Conservation (phyloP, 1,140 invertebrate species). For the Metopolophium dirhodum region DNA sequence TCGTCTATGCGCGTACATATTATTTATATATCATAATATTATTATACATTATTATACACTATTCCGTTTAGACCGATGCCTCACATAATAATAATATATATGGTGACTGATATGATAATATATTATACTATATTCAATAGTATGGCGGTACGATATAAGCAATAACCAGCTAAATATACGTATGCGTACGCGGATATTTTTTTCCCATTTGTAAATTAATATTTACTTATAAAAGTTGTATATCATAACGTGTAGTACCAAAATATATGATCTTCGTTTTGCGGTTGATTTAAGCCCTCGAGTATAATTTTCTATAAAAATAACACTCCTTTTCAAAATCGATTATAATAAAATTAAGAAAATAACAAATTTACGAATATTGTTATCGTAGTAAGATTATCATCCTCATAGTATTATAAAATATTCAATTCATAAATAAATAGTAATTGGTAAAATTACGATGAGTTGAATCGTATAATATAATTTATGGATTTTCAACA, state of each 20-base stretch:
- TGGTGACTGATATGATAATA: background rate
- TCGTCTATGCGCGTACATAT: background rate
- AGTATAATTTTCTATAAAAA: background rate
- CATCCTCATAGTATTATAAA: no score
- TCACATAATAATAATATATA: background rate
- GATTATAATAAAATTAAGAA: background rate
- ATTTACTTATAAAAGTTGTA: no score
- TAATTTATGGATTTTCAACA: background rate
- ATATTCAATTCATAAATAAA: no score
- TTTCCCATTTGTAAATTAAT: no score
- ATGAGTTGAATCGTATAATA: background rate
- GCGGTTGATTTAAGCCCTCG: no score
- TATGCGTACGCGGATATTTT: no score
- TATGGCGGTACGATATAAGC: no score
- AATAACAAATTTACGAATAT: background rate
- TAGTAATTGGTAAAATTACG: no score
- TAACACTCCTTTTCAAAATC: background rate
- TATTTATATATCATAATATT: background rate
- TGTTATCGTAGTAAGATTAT: no score
- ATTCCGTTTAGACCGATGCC: background rate
- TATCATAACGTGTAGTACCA: no score
- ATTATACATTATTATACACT: background rate
- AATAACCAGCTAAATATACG: background rate
- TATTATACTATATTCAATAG: background rate
- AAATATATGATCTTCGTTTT: no score